Conservation (phyloP, 2,797 vertebrate species). For the Girardinus metallicus region DNA sequence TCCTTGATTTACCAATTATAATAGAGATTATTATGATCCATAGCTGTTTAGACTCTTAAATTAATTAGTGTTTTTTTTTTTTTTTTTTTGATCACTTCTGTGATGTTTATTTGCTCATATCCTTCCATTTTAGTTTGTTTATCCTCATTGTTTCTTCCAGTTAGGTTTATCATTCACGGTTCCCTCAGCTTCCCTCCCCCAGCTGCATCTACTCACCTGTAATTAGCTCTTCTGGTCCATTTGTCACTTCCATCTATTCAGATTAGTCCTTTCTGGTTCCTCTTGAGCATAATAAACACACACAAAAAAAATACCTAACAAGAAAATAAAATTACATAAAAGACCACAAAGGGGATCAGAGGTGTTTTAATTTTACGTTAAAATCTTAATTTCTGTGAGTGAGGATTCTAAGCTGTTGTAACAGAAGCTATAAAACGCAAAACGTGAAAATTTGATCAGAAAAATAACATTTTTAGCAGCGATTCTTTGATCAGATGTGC, state of each 20-base stretch:
- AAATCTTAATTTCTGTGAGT: neutral
- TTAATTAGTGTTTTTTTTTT: neutral
- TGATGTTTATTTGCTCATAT: neutral
- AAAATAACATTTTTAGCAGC: neutral
- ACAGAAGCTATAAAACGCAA: neutral
- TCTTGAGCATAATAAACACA: neutral
- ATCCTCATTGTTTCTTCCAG: neutral
- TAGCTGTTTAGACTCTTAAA: too few species aligned
- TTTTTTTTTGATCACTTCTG: neutral
- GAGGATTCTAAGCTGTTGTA: neutral
- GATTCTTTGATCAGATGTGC: neutral
- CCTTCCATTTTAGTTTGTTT: neutral
- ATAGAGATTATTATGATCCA: neutral
- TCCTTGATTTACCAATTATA: neutral
- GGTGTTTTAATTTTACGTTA: neutral
- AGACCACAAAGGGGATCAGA: neutral
- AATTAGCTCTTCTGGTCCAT: neutral
- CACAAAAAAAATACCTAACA: neutral
- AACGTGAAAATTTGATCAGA: neutral
- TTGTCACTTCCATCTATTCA: neutral
- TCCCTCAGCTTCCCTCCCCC: neutral
- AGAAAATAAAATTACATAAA: neutral
- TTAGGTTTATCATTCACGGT: neutral
- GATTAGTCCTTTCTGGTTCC: neutral
- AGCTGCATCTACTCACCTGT: neutral